These are phyloP conservation scores for Corvus moneduloides DNA, from an alignment of 2,113 vertebrate genomes.

Conservation along the genomic window DNA sequence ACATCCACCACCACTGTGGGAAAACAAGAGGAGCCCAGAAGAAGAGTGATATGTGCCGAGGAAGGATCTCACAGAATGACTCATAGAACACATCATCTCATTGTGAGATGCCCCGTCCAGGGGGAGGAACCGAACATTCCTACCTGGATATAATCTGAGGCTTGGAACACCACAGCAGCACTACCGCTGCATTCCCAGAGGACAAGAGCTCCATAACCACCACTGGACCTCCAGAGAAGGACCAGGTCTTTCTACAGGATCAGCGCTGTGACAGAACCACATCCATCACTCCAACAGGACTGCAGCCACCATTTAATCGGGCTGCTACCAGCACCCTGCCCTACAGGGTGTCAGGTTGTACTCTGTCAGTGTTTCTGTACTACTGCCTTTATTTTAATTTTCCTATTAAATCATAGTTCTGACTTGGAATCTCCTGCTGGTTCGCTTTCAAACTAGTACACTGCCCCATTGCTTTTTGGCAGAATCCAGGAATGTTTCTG, in stretches of 20 bases:
- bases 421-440: not conserved
- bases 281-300: not conserved
- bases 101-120: rapidly evolving
- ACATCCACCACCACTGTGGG: conserved; percentile 81
- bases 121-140: not conserved
- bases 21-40: conserved; percentile 24
- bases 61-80: not conserved
- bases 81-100: not conserved
- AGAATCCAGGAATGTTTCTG: not conserved
- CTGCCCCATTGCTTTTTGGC: not conserved
- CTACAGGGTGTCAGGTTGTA: rapidly evolving
- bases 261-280: rapidly evolving
- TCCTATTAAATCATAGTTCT: not conserved
- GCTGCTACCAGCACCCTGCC: not conserved
- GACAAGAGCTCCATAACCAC: not conserved
- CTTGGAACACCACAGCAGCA: not conserved
- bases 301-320: rapidly evolving
- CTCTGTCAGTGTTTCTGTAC: not conserved
- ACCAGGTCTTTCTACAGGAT: not conserved
- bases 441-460: not conserved
- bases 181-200: not conserved
- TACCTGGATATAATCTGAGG: not conserved
- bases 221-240: not conserved
- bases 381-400: not conserved
- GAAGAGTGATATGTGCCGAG: not conserved